phyloP scores from a whole-genome alignment of 1,140 invertebrate species.

The Apis dorsata region DNA sequence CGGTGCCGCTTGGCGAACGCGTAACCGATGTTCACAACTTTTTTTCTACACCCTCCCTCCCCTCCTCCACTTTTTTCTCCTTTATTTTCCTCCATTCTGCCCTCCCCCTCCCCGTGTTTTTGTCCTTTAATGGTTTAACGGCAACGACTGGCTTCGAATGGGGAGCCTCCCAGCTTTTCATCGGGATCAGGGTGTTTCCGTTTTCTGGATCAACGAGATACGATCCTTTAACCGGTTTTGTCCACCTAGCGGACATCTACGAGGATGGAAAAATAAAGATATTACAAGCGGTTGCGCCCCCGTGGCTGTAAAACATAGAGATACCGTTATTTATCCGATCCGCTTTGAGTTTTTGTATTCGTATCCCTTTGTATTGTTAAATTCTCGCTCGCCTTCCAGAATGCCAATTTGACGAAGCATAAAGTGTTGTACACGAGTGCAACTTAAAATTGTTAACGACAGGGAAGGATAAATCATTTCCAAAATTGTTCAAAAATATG shows the following conservation, averaged over 20 bases:
- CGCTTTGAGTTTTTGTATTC: not conserved
- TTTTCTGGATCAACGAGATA: constrained; percentile 4
- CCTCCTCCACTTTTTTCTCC: not conserved
- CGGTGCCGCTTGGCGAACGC: constrained; percentile 47
- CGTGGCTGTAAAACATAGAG: not conserved
- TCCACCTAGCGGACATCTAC: not conserved
- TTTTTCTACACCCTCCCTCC: not conserved
- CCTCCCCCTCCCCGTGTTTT: not conserved
- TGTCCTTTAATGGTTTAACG: constrained; percentile 30
- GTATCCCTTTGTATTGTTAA: too few relatives aligned
- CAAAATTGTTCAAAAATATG: too few relatives aligned
- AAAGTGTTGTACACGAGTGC: too few relatives aligned
- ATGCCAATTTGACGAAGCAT: not conserved
- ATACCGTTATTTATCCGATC: not conserved
- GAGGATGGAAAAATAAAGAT: not conserved
- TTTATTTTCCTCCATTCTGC: constrained; percentile 39
- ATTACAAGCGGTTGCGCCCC: not conserved
- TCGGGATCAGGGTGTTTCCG: not conserved
- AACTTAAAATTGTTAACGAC: too few relatives aligned
- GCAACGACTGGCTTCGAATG: not conserved
- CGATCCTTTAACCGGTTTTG: not conserved
- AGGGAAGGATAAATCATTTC: too few relatives aligned
- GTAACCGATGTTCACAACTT: constrained; percentile 65
- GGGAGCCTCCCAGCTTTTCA: too few relatives aligned
- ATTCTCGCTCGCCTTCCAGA: too few relatives aligned